Evolutionary conservation across 2,797 vertebrate species (phyloP), one percentile per base, ranked within the genome.

Genomic region (Hapalemur alaotrensis): DNA sequence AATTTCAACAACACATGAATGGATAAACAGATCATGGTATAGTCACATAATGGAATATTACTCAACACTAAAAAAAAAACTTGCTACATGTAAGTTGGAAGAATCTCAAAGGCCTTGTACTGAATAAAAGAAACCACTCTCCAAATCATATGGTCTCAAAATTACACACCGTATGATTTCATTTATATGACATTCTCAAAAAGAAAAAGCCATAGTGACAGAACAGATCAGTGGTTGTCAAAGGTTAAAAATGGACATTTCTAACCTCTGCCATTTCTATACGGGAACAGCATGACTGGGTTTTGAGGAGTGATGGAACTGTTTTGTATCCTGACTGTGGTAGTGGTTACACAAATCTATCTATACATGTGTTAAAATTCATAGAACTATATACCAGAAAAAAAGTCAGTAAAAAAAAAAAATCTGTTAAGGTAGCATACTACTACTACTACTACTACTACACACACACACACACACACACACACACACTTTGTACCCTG

Each of bases 1-100:
- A 82, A 50, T 95, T 85, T 88, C 81, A 92, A 75, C 80, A 92
- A 63, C 35, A 84, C 30, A 82, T 50, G 54, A 61, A 82, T 25
- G 10, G 6, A 38, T 18, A 85, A 91, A 38, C 5, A 92, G 81
- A 70, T 57, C 13, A 65, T 46, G 22, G 65, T 57, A 83, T 59
- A 88, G 32, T 75, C 41, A 87, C n/a, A 46, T 12, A 88, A 54
- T n/a, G 41, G 18, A 75, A 76, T 76, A 67, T 43, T 84, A 84
- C 25, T 59, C 54, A 50, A 43, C 20, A 88, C 46, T 41, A 54
- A 35, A 73, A 82, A 75, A 75, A 73, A 82, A 75, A 46, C 61
- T 4, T 59, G 22, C 43, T 18, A 75, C 7, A 20, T 6, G 38
- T 20, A 65, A 59, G 15, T 6, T 61, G 35, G 30, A 76, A 35